Evolutionary conservation across 2,113 vertebrate genomes (phyloP), one percentile per base, ranked within the genome.

Genomic region (Gnathonemus echidnorhynchus): DNA sequence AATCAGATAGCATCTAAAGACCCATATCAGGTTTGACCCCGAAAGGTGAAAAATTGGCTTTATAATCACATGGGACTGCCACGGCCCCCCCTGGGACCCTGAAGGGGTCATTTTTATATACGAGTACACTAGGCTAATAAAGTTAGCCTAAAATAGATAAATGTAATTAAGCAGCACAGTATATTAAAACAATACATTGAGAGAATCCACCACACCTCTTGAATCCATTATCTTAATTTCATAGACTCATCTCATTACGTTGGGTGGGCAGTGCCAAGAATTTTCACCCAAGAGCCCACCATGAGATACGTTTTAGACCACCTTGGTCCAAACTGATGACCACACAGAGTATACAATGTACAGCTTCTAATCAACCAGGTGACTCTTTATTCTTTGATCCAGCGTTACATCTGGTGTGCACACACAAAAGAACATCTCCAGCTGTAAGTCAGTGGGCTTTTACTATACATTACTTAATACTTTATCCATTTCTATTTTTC

Each of bases 341-440:
- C 42, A 27, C 74, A 84, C 50, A 85, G 17, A 89, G 88, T 52
- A 89, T 21, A 84, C 66, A 3, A 66, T 53, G 24, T 31, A 31
- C 46, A 35, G 58, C 39, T 46, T 91, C 56, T 86, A 89, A 89
- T 86, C 88, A 91, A 93, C 92, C 92, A 91, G 94, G 93, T 92
- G 90, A 94, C 94, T 93, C 92, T 96, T 96, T 93, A 95, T 91
- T 95, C 85, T 86, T 95, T 94, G 91, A 94, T 95, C 94, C 94
- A 96, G 95, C 95, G 95, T 94, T 95, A 97, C 95, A 96, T 93
- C 95, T 91, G 95, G 95, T 95, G 95, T 94, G 97, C 96, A 97
- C 96, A 97, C 93, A 95, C 94, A 95, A 92, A 94, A 95, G 96
- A 94, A 96, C 94, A 94, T 95, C 88, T 91, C 95, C 95, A 95